Percentiles rank a stretch among this genome's conserved stretches.
These are phyloP conservation scores for Salmo trutta DNA, from an alignment of 2,797 vertebrate species.

Conservation along the genomic window DNA sequence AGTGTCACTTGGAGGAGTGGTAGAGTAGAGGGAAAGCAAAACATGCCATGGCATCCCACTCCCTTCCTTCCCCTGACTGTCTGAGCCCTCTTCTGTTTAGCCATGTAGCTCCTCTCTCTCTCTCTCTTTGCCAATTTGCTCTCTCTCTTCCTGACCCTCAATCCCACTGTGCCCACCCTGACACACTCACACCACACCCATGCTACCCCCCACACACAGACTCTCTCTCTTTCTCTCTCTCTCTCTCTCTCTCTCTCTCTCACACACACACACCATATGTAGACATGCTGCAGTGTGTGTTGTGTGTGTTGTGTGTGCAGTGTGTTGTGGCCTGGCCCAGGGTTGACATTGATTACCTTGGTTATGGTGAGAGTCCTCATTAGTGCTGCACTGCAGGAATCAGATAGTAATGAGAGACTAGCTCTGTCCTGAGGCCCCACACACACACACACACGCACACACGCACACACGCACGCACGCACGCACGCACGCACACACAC, in stretches of 20 bases:
- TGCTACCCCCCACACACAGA: not conserved
- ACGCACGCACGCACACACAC: slow-evolving; percentile 17
- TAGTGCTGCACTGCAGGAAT: slow-evolving; percentile 72
- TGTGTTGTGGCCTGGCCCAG: slow-evolving; percentile 56
- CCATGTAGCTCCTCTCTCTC: slow-evolving; percentile 21
- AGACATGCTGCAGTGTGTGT: slow-evolving; percentile 16
- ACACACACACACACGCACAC: slow-evolving; percentile 30
- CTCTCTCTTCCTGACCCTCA: not conserved
- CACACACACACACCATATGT: not conserved
- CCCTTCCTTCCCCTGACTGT: slow-evolving; percentile 17
- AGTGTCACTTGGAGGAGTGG: not conserved
- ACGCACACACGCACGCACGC: slow-evolving; percentile 33
- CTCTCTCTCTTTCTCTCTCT: too few species aligned
- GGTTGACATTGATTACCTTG: slow-evolving; percentile 78
- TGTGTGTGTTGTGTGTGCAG: too few species aligned
- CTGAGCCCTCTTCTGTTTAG: slow-evolving; percentile 26
- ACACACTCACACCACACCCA: too few species aligned
- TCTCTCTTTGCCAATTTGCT: slow-evolving; percentile 3
- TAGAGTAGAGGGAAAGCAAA: not conserved
- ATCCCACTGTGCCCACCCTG: too few species aligned
- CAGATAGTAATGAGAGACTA: slow-evolving; percentile 75
- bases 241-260: too few species aligned
- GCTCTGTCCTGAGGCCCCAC: slow-evolving; percentile 55
- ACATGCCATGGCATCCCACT: not conserved
- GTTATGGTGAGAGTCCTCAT: slow-evolving; percentile 73